Evolutionary conservation across 2,113 vertebrate species (phyloP).

Genomic region (Tinamus guttatus): DNA sequence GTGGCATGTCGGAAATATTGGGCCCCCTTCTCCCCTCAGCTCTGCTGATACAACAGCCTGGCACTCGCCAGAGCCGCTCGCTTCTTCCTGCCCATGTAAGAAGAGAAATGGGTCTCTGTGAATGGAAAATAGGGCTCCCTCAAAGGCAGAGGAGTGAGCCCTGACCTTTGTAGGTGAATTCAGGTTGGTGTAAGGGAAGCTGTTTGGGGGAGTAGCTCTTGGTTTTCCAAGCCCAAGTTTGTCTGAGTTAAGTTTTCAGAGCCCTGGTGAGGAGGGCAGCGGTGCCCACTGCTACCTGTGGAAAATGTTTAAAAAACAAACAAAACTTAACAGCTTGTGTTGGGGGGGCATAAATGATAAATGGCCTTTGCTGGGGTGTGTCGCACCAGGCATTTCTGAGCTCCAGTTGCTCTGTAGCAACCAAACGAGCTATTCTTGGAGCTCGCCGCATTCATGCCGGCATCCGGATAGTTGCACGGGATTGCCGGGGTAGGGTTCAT

Average conservation of each 20-base stretch:
- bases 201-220: neutral
- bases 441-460: slow-evolving; percentile 42
- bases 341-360: neutral
- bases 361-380: slow-evolving; percentile 1
- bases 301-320: neutral
- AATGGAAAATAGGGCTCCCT: neutral
- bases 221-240: neutral
- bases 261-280: neutral
- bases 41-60: neutral
- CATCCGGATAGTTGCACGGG: neutral
- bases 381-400: neutral
- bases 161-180: neutral
- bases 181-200: neutral
- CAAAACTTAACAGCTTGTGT: neutral
- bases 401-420: neutral
- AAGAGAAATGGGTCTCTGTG: neutral
- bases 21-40: neutral
- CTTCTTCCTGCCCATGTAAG: neutral
- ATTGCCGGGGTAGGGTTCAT: neutral
- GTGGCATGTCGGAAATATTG: neutral
- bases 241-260: neutral
- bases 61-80: neutral
- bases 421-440: slow-evolving; percentile 56
- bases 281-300: neutral
- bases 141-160: neutral